Evolutionary conservation across 2,113 vertebrate species (phyloP), one percentile per base, ranked within the genome.

Genomic region (Corynorhinus townsendii): DNA sequence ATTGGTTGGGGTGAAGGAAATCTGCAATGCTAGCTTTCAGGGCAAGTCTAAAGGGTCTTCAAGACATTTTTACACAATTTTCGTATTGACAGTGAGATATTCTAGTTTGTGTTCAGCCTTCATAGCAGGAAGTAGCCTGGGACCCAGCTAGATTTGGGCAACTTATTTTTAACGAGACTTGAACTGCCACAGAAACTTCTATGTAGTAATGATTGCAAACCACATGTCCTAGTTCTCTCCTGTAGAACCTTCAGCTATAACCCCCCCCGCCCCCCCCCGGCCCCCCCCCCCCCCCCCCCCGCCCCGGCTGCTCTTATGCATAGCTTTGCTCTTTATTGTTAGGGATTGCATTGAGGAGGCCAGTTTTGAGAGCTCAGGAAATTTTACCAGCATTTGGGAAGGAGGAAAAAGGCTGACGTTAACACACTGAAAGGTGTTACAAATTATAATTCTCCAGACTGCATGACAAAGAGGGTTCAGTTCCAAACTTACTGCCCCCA

Each of bases 301-400:
- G 11, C 26, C 30, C 81, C 81, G 38, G 71, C 28, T 77, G 26
- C 14, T 87, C 30, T 52, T 69, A 5, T 14, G 12, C 22, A 19
- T 0, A 26, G 84, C n/a, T 88, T 59, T 1, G 7, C 7, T 93
- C 38, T 33, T 14, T 76, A 45, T 72, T 80, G 66, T 93, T 83
- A 94, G 90, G 93, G 68, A 92, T 96, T 97, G 52, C 11, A 69
- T 45, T 68, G 81, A 97, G 59, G 85, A 83, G 75, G 38, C n/a
- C 66, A 49, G 64, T 94, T 91, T 93, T 35, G 54, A 81, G 79
- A 95, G 43, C 43, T 86, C 83, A 38, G 86, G 94, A 94, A 92
- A 97, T 49, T 96, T 97, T 95, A 93, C 35, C 64, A 64, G 64
- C 91, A 66, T 43, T 59, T 89, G 89, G 90, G 64, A 93, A 84